Percentiles rank a stretch among this genome's conserved stretches.
phyloP scores from a whole-genome alignment of 2,888 invertebrate genomes.

The Amphipyra berbera region DNA sequence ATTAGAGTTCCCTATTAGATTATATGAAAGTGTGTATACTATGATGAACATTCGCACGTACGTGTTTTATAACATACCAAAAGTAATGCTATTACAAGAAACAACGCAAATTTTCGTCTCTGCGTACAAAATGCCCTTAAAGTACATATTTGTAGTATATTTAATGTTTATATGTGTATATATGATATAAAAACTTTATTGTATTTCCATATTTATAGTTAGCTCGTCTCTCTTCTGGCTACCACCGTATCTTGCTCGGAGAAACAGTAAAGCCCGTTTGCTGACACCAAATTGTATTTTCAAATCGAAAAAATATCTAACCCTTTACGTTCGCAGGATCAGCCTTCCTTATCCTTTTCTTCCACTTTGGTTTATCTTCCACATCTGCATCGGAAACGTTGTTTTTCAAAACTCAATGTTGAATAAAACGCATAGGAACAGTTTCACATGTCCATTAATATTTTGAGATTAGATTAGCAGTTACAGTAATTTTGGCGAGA shows the following conservation, averaged over 20 bases:
- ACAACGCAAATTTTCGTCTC: too few species aligned
- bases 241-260: background rate
- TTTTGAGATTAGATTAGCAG: conserved; percentile 11
- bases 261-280: background rate
- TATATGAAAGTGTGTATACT: too few species aligned
- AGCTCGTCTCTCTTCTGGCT: background rate
- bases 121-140: too few species aligned
- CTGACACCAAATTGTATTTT: conserved; percentile 20
- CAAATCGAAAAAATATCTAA: conserved; percentile 40
- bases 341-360: conserved; percentile 45
- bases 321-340: conserved; percentile 41
- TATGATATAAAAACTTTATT: too few species aligned
- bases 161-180: too few species aligned
- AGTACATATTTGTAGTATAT: too few species aligned
- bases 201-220: background rate
- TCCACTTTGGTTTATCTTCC: conserved; percentile 48
- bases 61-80: too few species aligned
- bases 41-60: too few species aligned
- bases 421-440: conserved; percentile 14
- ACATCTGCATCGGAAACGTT: conserved; percentile 41
- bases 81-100: too few species aligned
- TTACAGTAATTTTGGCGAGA: conserved; percentile 16
- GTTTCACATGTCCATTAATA: conserved; percentile 18
- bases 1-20: too few species aligned
- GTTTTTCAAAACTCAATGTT: conserved; percentile 42